phyloP scores from a whole-genome alignment of 2,113 vertebrate genomes.

The Anthoscopus minutus region DNA sequence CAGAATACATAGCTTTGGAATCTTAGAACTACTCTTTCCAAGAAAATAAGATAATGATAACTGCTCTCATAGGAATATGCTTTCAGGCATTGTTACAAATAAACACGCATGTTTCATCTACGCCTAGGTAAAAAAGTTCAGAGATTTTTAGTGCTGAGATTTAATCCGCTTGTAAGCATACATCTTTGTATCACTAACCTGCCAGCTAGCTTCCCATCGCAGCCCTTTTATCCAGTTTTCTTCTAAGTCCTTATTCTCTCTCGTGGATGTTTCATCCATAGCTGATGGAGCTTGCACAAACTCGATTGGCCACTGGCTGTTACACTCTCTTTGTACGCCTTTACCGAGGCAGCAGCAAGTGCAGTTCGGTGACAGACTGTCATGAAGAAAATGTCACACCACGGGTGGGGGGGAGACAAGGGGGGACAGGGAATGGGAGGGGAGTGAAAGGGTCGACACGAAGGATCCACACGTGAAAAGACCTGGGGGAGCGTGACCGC shows the following conservation, averaged over 20 bases:
- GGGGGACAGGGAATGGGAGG: background rate
- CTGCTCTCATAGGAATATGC: background rate
- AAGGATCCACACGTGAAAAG: conserved; percentile 65
- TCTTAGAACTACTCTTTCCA: conserved; percentile 38
- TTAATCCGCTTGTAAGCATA: background rate
- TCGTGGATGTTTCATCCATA: conserved; percentile 71
- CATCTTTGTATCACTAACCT: conserved; percentile 67
- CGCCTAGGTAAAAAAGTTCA: conserved; percentile 17
- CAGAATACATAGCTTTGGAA: conserved; percentile 36
- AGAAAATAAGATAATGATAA: conserved; percentile 46
- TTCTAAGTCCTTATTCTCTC: conserved; percentile 71
- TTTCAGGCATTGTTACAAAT: conserved; percentile 31
- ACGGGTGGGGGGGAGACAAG: conserved; percentile 42
- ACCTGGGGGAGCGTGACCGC: conserved; percentile 31
- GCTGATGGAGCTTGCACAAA: conserved; percentile 62
- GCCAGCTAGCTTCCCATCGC: conserved; percentile 70
- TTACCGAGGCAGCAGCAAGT: conserved; percentile 76
- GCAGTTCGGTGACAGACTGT: conserved; percentile 77
- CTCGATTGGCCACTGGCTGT: conserved; percentile 70
- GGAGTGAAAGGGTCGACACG: conserved; percentile 61
- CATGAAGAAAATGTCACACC: conserved; percentile 81
- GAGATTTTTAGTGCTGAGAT: conserved; percentile 27
- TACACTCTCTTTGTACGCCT: conserved; percentile 77
- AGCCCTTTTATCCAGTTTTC: conserved; percentile 75
- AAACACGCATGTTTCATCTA: background rate